A percentile compares a stretch with the other conserved stretches of the same genome.
Evolutionary conservation across 2,888 invertebrate genomes (phyloP).

Genomic region (Nebria salina): DNA sequence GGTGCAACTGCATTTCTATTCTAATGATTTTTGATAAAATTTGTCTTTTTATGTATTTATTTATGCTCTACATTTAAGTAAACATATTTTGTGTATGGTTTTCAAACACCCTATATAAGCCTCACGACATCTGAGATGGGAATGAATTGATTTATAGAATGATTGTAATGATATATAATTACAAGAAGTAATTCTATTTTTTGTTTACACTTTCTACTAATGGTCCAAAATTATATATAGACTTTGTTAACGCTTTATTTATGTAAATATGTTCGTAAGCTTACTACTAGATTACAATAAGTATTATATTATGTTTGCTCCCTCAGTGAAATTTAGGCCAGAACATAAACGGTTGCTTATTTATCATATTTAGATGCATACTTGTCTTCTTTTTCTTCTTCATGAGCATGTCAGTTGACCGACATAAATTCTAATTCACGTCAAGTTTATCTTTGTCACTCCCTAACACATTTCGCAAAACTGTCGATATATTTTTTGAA

Average conservation of each 20-base stretch:
- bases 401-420: conserved; percentile 25
- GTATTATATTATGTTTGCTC: conserved; percentile 23
- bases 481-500: neutral
- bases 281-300: conserved; percentile 3
- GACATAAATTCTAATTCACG: conserved; percentile 31
- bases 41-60: no score
- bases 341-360: conserved; percentile 30
- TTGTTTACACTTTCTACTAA: neutral
- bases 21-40: no score
- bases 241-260: neutral
- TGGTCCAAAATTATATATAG: neutral
- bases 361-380: conserved; percentile 38
- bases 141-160: neutral
- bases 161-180: neutral
- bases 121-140: neutral
- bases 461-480: neutral
- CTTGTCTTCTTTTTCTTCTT: conserved; percentile 1
- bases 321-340: conserved; percentile 40
- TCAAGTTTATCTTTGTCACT: neutral
- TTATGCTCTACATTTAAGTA: no score
- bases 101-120: neutral
- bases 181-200: neutral
- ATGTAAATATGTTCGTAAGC: conserved; percentile 32
- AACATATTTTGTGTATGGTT: no score
- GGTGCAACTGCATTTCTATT: neutral